These are phyloP conservation scores for Listrodromus nycthemerus DNA, from an alignment of 2,888 invertebrate genomes.

Conservation along the genomic window DNA sequence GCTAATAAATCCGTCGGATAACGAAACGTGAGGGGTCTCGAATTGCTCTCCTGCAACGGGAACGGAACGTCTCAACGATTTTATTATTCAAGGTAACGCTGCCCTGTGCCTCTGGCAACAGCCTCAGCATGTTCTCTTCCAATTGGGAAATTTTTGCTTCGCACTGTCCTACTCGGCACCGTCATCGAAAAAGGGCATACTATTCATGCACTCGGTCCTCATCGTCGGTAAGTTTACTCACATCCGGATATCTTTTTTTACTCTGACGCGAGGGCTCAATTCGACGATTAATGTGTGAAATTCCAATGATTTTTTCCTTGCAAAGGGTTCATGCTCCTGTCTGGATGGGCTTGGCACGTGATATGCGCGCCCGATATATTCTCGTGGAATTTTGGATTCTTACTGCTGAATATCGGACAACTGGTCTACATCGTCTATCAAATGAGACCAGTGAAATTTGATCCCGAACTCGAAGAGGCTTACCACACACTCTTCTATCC, in stretches of 20 bases:
- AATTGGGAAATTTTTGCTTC: conserved; percentile 92
- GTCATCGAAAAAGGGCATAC: conserved; percentile 91
- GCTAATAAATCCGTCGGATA: conserved; percentile 26
- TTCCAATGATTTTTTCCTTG: background rate
- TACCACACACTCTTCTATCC: conserved; percentile 93
- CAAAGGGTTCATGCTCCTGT: conserved; percentile 91
- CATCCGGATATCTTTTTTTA: background rate
- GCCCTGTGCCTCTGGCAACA: conserved; percentile 87
- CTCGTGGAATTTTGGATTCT: conserved; percentile 94
- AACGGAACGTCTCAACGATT: conserved; percentile 34
- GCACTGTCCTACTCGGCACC: conserved; percentile 93
- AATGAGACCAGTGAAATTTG: conserved; percentile 93
- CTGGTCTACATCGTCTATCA: conserved; percentile 92
- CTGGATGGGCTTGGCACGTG: conserved; percentile 96
- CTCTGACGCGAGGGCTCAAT: background rate
- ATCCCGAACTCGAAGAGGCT: conserved; percentile 92
- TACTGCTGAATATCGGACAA: conserved; percentile 92
- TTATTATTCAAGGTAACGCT: conserved; percentile 76
- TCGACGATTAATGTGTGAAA: background rate
- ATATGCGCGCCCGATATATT: conserved; percentile 95
- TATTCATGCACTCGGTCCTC: conserved; percentile 93
- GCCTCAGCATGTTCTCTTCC: conserved; percentile 90
- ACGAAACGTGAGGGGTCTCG: conserved; percentile 17
- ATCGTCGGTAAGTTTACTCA: conserved; percentile 89
- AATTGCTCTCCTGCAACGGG: conserved; percentile 26